phyloP scores from a whole-genome alignment of 2,888 invertebrate species.

The Eilema depressum region DNA sequence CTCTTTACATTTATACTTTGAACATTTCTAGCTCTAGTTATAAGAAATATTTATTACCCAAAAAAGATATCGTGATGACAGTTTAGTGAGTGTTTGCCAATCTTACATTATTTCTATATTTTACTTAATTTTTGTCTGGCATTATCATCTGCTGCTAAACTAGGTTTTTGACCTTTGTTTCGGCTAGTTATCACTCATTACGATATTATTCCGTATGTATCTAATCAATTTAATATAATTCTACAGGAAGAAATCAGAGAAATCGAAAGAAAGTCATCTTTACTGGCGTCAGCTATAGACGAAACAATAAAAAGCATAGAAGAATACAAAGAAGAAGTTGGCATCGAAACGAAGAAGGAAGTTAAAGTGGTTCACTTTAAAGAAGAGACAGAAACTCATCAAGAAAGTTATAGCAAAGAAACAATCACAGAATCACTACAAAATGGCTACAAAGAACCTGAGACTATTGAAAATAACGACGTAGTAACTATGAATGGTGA shows the following conservation, averaged over 20 bases:
- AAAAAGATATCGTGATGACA: too few relatives aligned
- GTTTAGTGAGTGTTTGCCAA: too few relatives aligned
- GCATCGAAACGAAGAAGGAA: slow-evolving; percentile 62
- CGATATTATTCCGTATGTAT: too few relatives aligned
- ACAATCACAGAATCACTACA: slow-evolving; percentile 19
- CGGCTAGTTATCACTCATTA: too few relatives aligned
- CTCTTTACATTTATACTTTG: too few relatives aligned
- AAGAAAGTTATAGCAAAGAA: slow-evolving; percentile 26
- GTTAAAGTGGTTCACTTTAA: slow-evolving; percentile 26
- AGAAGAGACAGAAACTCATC: slow-evolving; percentile 28
- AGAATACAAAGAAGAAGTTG: slow-evolving; percentile 80
- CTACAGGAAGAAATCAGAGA: slow-evolving; percentile 78
- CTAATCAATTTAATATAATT: not conserved
- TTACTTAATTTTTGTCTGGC: too few relatives aligned
- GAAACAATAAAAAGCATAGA: slow-evolving; percentile 79
- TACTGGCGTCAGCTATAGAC: slow-evolving; percentile 79
- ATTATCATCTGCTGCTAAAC: too few relatives aligned
- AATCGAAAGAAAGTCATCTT: slow-evolving; percentile 76
- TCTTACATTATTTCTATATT: too few relatives aligned
- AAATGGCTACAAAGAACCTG: slow-evolving; percentile 28
- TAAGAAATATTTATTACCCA: too few relatives aligned
- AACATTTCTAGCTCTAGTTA: too few relatives aligned
- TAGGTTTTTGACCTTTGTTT: too few relatives aligned
- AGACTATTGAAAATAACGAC: slow-evolving; percentile 25
- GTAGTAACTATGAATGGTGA: slow-evolving; percentile 15